Percentiles rank a stretch among this genome's conserved stretches.
Evolutionary conservation across 2,888 invertebrate species (phyloP).

Genomic region (Lycophotia porphyrea): DNA sequence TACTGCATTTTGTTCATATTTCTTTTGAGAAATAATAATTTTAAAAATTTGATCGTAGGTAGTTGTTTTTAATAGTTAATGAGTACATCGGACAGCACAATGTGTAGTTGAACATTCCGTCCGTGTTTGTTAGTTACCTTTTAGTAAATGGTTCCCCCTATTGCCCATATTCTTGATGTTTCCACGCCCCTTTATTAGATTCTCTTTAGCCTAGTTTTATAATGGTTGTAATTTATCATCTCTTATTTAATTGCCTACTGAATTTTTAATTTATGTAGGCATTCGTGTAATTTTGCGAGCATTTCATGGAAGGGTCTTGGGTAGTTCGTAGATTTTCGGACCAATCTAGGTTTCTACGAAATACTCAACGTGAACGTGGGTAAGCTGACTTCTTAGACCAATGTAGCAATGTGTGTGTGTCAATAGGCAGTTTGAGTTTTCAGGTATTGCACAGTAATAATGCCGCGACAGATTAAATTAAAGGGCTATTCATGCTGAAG

Average conservation of each 20-base stretch:
- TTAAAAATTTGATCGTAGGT: neutral
- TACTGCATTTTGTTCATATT: neutral
- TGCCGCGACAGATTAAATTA: neutral
- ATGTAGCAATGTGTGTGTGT: neutral
- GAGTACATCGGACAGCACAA: neutral
- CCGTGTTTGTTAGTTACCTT: neutral
- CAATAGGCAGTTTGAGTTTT: neutral
- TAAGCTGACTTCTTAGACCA: neutral
- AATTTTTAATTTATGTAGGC: conserved; percentile 15
- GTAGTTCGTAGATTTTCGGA: neutral
- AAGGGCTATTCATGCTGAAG: neutral
- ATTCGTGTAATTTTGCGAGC: neutral
- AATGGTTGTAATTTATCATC: conserved; percentile 17
- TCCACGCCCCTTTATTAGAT: conserved; percentile 9
- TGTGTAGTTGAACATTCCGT: neutral
- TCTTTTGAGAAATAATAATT: neutral
- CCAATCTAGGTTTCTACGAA: neutral
- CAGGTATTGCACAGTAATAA: neutral
- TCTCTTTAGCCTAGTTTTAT: conserved; percentile 16
- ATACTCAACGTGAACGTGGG: neutral
- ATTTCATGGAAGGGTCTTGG: neutral
- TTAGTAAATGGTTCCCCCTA: neutral
- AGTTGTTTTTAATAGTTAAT: neutral
- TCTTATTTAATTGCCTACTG: neutral
- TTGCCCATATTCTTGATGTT: neutral